These are phyloP conservation scores for Gymnocheta viridis DNA, from an alignment of 2,888 invertebrate species.

Conservation along the genomic window DNA sequence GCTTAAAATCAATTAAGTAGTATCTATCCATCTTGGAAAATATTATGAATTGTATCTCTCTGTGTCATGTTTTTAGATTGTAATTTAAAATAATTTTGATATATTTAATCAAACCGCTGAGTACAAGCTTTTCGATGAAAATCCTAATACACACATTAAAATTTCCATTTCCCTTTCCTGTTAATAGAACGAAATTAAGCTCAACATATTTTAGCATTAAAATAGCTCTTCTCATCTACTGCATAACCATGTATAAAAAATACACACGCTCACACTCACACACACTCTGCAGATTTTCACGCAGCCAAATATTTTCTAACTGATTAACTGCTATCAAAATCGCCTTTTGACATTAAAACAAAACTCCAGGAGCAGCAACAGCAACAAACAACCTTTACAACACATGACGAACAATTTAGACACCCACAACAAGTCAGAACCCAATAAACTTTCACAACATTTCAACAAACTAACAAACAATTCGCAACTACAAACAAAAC, in stretches of 20 bases:
- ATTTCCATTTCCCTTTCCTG: slow-evolving; percentile 33
- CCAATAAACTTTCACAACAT: slow-evolving; percentile 51
- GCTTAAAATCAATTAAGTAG: no score
- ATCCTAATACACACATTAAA: background rate
- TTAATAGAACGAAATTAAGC: background rate
- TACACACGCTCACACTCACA: background rate
- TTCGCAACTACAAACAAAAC: slow-evolving; percentile 40
- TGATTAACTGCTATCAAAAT: slow-evolving; percentile 59
- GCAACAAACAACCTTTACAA: slow-evolving; percentile 3
- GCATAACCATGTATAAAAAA: background rate
- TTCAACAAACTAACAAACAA: slow-evolving; percentile 36
- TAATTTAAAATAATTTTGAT: no score
- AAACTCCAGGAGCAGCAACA: slow-evolving; percentile 25
- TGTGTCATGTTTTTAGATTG: no score
- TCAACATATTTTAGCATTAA: background rate
- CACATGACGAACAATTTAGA: slow-evolving; percentile 35
- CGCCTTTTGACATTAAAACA: slow-evolving; percentile 57
- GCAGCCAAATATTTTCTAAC: slow-evolving; percentile 25
- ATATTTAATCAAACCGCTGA: background rate
- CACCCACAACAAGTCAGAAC: slow-evolving; percentile 65
- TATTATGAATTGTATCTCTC: no score
- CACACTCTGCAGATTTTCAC: background rate
- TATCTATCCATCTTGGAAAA: no score
- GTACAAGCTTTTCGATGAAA: background rate
- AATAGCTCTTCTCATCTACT: background rate